These are phyloP conservation scores for Tolmerus cingulatus DNA, from an alignment of 2,888 invertebrate species.

Conservation along the genomic window DNA sequence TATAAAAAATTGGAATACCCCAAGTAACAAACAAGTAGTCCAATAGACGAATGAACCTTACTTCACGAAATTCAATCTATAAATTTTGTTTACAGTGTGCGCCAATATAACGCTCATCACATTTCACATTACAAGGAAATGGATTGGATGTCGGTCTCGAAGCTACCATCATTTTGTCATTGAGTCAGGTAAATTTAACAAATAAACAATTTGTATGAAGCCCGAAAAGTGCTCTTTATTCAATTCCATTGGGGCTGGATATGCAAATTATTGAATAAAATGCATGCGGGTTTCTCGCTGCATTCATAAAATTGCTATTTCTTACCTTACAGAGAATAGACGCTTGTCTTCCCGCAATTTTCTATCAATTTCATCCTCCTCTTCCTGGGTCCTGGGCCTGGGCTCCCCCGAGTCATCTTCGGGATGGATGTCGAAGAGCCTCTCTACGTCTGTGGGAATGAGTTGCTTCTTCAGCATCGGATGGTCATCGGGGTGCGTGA, in stretches of 20 bases:
- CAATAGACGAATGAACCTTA: not conserved
- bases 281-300: not conserved
- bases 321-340: slow-evolving; percentile 67
- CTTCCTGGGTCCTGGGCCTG: slow-evolving; percentile 63
- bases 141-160: not conserved
- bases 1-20: not conserved
- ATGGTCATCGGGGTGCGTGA: slow-evolving; percentile 82
- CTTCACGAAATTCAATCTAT: not conserved
- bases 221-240: not conserved
- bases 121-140: not conserved
- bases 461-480: slow-evolving; percentile 74
- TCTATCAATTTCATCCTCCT: slow-evolving; percentile 60
- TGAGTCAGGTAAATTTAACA: not conserved
- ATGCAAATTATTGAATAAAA: not conserved
- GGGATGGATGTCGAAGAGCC: slow-evolving; percentile 59
- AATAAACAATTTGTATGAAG: not conserved
- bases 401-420: slow-evolving; percentile 68
- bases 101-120: not conserved
- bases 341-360: slow-evolving; percentile 65
- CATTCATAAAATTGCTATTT: not conserved
- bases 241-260: not conserved
- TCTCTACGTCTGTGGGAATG: slow-evolving; percentile 65
- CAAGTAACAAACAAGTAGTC: not conserved
- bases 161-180: not conserved
- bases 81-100: not conserved